Evolutionary conservation across 1,140 invertebrate species (phyloP).

Genomic region (Grapholita molesta): DNA sequence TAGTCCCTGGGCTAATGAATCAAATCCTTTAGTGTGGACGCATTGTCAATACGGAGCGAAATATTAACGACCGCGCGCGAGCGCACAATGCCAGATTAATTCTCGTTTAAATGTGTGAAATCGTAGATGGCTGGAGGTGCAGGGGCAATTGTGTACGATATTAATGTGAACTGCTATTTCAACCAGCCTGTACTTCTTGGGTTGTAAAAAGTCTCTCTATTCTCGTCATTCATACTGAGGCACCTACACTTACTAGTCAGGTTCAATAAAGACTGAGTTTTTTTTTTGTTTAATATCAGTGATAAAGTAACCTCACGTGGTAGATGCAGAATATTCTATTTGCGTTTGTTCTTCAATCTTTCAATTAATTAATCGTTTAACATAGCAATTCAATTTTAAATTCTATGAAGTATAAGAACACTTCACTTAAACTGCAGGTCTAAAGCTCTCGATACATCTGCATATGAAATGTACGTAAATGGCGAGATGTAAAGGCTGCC

Average conservation of each 20-base stretch:
- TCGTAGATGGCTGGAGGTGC: conserved; percentile 20
- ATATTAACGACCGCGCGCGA: conserved; percentile 57
- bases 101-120: conserved; percentile 69
- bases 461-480: not conserved
- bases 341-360: no score
- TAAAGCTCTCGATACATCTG: not conserved
- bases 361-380: no score
- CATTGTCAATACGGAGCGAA: conserved; percentile 71
- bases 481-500: conserved; percentile 11
- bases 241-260: no score
- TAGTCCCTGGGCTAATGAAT: conserved; percentile 71
- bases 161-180: not conserved
- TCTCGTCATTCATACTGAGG: no score
- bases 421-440: no score
- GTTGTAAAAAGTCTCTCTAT: no score
- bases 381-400: no score
- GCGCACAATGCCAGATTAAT: conserved; percentile 69
- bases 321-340: no score
- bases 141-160: not conserved
- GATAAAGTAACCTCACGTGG: no score
- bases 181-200: not conserved
- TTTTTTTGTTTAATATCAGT: no score
- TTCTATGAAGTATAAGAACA: not conserved
- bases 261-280: no score
- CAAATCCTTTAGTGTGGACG: conserved; percentile 58